These are phyloP conservation scores for Sinocyclocheilus anshuiensis DNA, from an alignment of 2,113 vertebrate genomes.

Conservation along the genomic window DNA sequence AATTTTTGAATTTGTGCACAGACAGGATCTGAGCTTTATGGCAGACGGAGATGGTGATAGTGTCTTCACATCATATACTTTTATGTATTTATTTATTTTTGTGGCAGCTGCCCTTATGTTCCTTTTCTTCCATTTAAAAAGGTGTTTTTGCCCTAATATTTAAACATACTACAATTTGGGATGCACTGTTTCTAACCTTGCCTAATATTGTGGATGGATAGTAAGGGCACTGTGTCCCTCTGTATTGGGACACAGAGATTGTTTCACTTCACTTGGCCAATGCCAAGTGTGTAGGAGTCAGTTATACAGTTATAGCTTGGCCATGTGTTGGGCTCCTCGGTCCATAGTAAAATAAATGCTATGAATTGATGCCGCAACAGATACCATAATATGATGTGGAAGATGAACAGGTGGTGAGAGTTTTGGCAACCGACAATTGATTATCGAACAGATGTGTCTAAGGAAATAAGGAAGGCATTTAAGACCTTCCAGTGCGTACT, in stretches of 20 bases:
- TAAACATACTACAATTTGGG: neutral
- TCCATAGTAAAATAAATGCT: conserved; percentile 6
- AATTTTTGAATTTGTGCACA: too few species aligned
- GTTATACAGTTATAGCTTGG: neutral
- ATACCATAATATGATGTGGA: neutral
- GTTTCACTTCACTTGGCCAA: neutral
- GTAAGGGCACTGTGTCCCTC: neutral
- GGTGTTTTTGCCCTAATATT: neutral
- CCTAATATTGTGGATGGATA: neutral
- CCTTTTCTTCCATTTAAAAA: neutral
- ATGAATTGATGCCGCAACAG: neutral
- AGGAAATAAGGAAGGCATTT: conserved; percentile 14
- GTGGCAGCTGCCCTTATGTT: neutral
- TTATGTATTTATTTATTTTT: too few species aligned
- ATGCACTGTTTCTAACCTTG: neutral
- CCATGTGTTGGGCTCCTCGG: neutral
- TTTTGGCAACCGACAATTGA: neutral
- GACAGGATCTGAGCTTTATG: too few species aligned
- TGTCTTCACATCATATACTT: neutral
- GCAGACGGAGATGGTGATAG: too few species aligned
- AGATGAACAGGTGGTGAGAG: neutral
- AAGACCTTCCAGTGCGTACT: neutral
- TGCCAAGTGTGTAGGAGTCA: conserved; percentile 21
- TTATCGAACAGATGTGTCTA: neutral
- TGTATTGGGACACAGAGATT: neutral